These are phyloP conservation scores for Crocodylus rhombifer DNA, from an alignment of 2,797 vertebrate genomes.

Conservation along the genomic window DNA sequence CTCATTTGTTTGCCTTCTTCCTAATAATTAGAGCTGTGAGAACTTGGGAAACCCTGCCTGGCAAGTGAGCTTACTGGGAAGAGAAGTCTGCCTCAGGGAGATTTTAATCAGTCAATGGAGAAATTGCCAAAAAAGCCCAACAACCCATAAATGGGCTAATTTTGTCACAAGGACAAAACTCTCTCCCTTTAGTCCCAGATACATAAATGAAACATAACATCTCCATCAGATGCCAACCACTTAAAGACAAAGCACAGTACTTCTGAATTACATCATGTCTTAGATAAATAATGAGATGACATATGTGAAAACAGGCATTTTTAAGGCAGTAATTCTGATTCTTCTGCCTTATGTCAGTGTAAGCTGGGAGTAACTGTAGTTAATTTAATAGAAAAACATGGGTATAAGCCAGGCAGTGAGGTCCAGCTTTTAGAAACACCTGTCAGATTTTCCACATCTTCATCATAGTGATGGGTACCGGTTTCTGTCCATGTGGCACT, in stretches of 20 bases:
- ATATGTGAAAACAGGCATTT: background rate
- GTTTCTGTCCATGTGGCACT: background rate
- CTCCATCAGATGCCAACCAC: background rate
- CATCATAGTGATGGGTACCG: background rate
- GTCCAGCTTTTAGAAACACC: background rate
- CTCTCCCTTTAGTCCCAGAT: background rate
- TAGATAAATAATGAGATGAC: accelerated
- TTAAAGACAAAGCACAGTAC: background rate
- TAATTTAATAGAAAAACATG: background rate
- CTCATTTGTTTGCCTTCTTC: conserved; percentile 40
- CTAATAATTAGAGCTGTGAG: conserved; percentile 66
- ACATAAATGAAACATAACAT: background rate
- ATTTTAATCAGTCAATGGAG: conserved; percentile 54
- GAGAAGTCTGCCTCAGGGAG: conserved; percentile 52
- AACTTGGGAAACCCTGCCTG: background rate
- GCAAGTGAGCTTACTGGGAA: conserved; percentile 1
- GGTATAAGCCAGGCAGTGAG: background rate
- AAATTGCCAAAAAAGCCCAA: conserved; percentile 18
- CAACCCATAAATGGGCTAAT: background rate
- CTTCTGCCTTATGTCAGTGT: background rate
- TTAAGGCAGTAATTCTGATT: background rate
- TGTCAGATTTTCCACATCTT: background rate
- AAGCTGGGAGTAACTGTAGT: background rate
- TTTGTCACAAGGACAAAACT: conserved; percentile 43
- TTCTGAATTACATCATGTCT: background rate